Conservation (phyloP, 2,113 vertebrate genomes). For the Sialia sialis region DNA sequence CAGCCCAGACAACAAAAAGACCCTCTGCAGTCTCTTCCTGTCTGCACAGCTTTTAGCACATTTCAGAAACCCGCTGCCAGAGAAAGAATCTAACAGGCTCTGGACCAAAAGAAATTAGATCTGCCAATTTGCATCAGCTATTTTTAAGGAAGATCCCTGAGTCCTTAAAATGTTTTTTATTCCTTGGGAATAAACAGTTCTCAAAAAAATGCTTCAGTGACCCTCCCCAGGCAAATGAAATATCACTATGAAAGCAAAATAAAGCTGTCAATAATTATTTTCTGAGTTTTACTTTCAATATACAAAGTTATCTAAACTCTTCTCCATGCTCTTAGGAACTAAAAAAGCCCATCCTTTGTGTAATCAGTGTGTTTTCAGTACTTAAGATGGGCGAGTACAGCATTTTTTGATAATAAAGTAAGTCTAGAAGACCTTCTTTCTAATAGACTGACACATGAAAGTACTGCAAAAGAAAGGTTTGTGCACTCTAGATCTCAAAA, state of each 20-base stretch:
- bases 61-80: background rate
- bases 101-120: background rate
- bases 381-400: background rate
- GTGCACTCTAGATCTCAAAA: background rate
- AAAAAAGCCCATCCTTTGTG: background rate
- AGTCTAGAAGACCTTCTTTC: background rate
- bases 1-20: background rate
- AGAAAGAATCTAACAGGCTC: background rate
- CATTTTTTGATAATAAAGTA: fast-evolving
- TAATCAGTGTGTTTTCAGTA: background rate
- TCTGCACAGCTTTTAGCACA: background rate
- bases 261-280: background rate
- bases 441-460: background rate
- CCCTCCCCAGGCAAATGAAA: background rate
- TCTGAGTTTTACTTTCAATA: background rate
- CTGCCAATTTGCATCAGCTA: background rate
- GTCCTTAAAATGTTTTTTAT: background rate
- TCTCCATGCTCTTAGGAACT: background rate
- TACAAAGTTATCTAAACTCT: background rate
- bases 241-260: background rate
- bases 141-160: background rate
- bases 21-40: background rate
- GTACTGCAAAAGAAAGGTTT: background rate
- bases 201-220: background rate
- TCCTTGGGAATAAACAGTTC: background rate